Conservation (phyloP, 1,140 invertebrate genomes). For the fruit fly (Drosophila melanogaster) region DNA sequence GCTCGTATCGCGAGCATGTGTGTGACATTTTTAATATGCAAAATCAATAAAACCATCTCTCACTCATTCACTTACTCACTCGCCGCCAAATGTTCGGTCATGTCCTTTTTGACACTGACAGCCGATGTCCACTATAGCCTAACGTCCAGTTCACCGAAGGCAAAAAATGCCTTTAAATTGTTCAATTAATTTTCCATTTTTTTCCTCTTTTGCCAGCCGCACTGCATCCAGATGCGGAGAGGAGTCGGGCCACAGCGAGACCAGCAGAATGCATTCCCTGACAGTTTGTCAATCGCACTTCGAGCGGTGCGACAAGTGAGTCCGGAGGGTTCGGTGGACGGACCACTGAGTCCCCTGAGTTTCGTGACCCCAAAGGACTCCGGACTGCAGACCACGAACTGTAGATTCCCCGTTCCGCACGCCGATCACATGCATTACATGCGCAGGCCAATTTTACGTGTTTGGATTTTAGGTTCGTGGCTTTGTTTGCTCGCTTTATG, state of each 20-base stretch:
- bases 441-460: slow-evolving; percentile 20
- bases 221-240: slow-evolving; percentile 28
- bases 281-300: slow-evolving; percentile 80
- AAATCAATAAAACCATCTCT: slow-evolving; percentile 84
- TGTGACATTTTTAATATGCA: slow-evolving; percentile 84
- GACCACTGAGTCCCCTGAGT: slow-evolving; percentile 16
- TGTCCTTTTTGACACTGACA: slow-evolving; percentile 84
- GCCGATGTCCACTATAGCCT: slow-evolving; percentile 43
- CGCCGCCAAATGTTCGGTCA: slow-evolving; percentile 75
- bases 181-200: slow-evolving; percentile 80
- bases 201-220: slow-evolving; percentile 36
- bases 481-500: neutral
- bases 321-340: slow-evolving; percentile 2
- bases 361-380: slow-evolving; percentile 24
- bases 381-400: slow-evolving; percentile 15
- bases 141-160: slow-evolving; percentile 8
- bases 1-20: slow-evolving; percentile 41
- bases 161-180: slow-evolving; percentile 75
- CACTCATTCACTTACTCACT: slow-evolving; percentile 62
- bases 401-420: neutral
- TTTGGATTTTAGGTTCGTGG: neutral
- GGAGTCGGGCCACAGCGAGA: slow-evolving; percentile 39
- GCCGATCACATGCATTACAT: slow-evolving; percentile 49
- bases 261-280: slow-evolving; percentile 66
- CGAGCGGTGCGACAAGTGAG: slow-evolving; percentile 68